These are phyloP conservation scores for Polyergus mexicanus DNA, from an alignment of 1,140 invertebrate genomes.

Conservation along the genomic window DNA sequence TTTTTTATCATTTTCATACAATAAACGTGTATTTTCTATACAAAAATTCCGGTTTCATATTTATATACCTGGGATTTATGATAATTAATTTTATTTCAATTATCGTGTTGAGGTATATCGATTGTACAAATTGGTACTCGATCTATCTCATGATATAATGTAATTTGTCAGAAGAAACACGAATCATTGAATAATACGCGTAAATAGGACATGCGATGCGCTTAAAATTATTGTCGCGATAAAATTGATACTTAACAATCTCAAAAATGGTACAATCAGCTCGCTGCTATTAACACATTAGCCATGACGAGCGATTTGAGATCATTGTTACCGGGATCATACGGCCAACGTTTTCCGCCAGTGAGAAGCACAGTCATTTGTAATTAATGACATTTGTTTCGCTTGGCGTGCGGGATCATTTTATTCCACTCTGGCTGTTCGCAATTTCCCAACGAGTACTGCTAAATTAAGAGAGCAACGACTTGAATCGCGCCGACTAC, in stretches of 20 bases:
- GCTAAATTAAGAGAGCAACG: constrained; percentile 31
- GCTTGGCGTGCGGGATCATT: constrained; percentile 11
- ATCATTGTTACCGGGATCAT: constrained; percentile 28
- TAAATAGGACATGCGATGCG: background rate
- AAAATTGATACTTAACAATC: constrained; percentile 20
- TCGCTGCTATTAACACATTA: constrained; percentile 32
- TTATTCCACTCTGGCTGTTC: constrained; percentile 29
- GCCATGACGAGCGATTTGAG: constrained; percentile 36
- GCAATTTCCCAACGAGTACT: constrained; percentile 35
- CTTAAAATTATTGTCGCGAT: constrained; percentile 17
- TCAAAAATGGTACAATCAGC: constrained; percentile 7
- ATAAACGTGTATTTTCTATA: too few relatives aligned
- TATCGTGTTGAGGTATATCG: background rate
- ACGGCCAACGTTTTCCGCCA: background rate
- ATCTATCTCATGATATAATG: constrained; percentile 7
- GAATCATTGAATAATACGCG: background rate
- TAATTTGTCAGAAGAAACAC: background rate
- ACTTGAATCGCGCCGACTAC: constrained; percentile 14
- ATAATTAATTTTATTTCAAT: background rate
- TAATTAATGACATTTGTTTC: constrained; percentile 50
- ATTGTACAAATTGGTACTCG: background rate
- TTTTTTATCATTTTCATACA: too few relatives aligned
- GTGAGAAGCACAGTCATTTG: constrained; percentile 30
- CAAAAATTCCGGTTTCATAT: too few relatives aligned
- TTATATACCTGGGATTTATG: too few relatives aligned